phyloP scores from a whole-genome alignment of 1,140 invertebrate genomes.

The Brachionus asplanchnoidis region DNA sequence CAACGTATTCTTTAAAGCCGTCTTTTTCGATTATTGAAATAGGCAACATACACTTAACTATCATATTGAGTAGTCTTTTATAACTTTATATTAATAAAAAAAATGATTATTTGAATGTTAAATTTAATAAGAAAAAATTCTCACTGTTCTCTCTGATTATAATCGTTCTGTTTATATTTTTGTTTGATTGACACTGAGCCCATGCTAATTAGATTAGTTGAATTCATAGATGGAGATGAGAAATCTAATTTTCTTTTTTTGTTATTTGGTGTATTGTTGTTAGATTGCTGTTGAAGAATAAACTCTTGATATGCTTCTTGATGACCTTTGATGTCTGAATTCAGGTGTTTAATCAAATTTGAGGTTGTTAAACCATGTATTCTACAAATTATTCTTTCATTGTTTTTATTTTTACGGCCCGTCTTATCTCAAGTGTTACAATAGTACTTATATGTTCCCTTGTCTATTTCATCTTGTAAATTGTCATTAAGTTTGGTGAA shows the following conservation, averaged over 20 bases:
- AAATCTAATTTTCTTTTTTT: neutral
- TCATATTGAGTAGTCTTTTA: too few species aligned
- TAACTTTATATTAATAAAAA: neutral
- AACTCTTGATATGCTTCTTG: neutral
- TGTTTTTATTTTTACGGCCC: neutral
- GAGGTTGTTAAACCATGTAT: neutral
- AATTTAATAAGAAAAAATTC: neutral
- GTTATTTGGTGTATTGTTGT: neutral
- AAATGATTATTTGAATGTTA: neutral
- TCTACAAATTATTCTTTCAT: neutral
- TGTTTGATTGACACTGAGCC: neutral
- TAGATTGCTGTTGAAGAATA: neutral
- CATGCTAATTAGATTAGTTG: neutral
- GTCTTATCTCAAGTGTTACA: neutral
- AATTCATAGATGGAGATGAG: neutral
- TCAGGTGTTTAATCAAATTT: neutral
- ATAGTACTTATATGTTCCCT: neutral
- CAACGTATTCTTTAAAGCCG: too few species aligned
- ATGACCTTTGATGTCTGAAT: neutral
- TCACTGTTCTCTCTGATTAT: neutral
- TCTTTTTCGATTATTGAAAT: too few species aligned
- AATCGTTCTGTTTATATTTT: neutral
- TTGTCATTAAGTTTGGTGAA: neutral
- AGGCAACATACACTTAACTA: too few species aligned
- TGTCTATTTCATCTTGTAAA: neutral